Conservation (phyloP, 2,888 invertebrate species). For the Drosophila neutralis region DNA sequence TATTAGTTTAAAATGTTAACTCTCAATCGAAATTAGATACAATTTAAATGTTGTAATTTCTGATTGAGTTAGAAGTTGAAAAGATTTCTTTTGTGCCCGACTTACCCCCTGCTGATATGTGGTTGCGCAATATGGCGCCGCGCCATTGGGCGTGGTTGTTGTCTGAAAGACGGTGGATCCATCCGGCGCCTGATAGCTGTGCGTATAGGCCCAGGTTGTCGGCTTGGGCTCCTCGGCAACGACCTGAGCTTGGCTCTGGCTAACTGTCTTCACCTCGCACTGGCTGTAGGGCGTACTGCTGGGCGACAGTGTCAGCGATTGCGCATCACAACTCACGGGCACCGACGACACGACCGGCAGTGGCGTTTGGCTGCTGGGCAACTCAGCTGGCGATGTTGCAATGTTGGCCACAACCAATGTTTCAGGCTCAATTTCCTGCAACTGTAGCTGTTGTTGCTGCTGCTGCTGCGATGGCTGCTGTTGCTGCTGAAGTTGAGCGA, state of each 20-base stretch:
- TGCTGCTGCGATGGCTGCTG: slow-evolving; percentile 20
- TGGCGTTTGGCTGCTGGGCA: slow-evolving; percentile 70
- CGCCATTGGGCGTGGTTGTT: slow-evolving; percentile 78
- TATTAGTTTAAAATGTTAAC: background rate
- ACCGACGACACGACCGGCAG: slow-evolving; percentile 42
- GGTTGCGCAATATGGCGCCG: slow-evolving; percentile 82
- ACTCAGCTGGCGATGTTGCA: slow-evolving; percentile 32
- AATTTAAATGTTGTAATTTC: background rate
- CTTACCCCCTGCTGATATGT: slow-evolving; percentile 85
- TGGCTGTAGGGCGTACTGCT: slow-evolving; percentile 83
- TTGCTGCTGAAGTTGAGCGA: slow-evolving; percentile 31
- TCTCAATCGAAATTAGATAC: background rate
- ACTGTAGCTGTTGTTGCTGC: slow-evolving; percentile 13
- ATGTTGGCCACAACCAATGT: slow-evolving; percentile 27
- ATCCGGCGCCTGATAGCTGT: slow-evolving; percentile 83
- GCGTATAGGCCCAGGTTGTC: slow-evolving; percentile 82
- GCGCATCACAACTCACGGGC: slow-evolving; percentile 75
- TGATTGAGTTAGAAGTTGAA: background rate
- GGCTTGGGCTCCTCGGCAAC: slow-evolving; percentile 74
- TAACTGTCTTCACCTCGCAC: slow-evolving; percentile 65
- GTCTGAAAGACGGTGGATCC: slow-evolving; percentile 84
- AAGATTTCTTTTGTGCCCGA: background rate
- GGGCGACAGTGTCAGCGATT: slow-evolving; percentile 81
- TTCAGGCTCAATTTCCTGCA: slow-evolving; percentile 37
- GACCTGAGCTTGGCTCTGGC: slow-evolving; percentile 59